phyloP scores from a whole-genome alignment of 2,113 vertebrate species.

The Hirundichthys speculiger region DNA sequence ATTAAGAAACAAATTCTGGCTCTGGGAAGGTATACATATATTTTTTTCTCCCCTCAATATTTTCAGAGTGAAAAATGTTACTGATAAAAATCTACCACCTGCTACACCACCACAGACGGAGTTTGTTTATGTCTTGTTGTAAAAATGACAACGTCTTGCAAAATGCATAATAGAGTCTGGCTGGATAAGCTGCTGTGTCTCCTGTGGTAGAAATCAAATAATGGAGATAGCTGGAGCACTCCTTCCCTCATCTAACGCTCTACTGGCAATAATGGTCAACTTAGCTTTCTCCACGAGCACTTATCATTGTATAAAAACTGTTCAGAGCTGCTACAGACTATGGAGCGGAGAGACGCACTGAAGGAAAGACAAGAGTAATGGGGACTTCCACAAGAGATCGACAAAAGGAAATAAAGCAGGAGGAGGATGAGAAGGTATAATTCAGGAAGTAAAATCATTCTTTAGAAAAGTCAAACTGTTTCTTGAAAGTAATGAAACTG shows the following conservation, averaged over 20 bases:
- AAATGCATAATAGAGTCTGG: constrained; percentile 16
- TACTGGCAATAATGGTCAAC: constrained; percentile 22
- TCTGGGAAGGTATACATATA: too few relatives aligned
- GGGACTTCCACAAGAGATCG: constrained; percentile 27
- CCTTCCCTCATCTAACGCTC: not conserved
- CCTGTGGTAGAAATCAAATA: constrained; percentile 17
- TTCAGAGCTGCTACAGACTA: constrained; percentile 17
- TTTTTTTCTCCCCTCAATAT: too few relatives aligned
- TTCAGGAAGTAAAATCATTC: too few relatives aligned
- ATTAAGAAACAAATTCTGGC: too few relatives aligned
- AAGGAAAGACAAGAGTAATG: constrained; percentile 11
- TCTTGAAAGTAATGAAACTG: not conserved
- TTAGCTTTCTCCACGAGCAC: constrained; percentile 25
- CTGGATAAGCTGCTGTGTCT: constrained; percentile 17
- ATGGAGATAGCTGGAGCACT: constrained; percentile 19
- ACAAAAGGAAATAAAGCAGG: constrained; percentile 33
- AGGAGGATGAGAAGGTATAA: not conserved
- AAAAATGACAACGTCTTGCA: constrained; percentile 58
- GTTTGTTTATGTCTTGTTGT: constrained; percentile 37
- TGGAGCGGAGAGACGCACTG: constrained; percentile 5
- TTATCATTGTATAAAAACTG: constrained; percentile 39
- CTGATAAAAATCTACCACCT: too few relatives aligned
- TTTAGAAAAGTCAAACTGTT: too few relatives aligned
- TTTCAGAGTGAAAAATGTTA: too few relatives aligned
- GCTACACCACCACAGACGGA: constrained; percentile 36